Evolutionary conservation across 53 echinoderm and acorn worm genomes (phyloP).

Genomic region (Henricia sp.): DNA sequence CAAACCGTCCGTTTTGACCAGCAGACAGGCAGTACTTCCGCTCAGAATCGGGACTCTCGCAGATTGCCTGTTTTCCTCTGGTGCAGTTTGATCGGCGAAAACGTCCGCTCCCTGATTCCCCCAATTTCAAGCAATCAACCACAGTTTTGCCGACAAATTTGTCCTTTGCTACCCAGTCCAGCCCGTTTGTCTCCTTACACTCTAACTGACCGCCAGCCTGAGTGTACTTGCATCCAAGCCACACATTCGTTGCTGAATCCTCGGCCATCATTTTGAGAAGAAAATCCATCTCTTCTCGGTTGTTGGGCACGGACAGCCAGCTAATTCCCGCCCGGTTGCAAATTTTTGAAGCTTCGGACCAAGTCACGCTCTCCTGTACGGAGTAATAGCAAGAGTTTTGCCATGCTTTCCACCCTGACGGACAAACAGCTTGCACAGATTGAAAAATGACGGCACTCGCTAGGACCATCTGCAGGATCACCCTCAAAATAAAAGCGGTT

Average conservation of each 20-base stretch:
- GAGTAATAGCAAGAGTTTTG: constrained; percentile 1
- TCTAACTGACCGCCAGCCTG: neutral
- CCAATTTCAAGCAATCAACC: too few species aligned
- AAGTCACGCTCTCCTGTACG: neutral
- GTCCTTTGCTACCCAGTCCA: too few species aligned
- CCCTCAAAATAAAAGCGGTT: too few species aligned
- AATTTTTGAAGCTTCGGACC: neutral
- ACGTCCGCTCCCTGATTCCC: too few species aligned
- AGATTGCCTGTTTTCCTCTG: neutral
- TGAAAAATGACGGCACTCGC: too few species aligned
- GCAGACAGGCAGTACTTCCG: neutral
- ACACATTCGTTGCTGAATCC: neutral
- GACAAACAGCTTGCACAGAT: neutral
- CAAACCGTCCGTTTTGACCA: neutral
- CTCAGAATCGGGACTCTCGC: neutral
- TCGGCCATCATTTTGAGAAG: neutral
- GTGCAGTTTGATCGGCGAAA: neutral
- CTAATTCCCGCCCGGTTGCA: neutral
- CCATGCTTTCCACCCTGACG: constrained; percentile 9
- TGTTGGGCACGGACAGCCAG: neutral
- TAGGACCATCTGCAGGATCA: too few species aligned
- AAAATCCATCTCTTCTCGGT: too few species aligned
- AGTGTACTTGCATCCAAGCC: neutral
- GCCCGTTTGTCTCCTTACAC: neutral
- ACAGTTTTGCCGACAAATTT: too few species aligned